Conservation (phyloP, 53 echinoderm and acorn worm species). For the Actinopyga echinites region DNA sequence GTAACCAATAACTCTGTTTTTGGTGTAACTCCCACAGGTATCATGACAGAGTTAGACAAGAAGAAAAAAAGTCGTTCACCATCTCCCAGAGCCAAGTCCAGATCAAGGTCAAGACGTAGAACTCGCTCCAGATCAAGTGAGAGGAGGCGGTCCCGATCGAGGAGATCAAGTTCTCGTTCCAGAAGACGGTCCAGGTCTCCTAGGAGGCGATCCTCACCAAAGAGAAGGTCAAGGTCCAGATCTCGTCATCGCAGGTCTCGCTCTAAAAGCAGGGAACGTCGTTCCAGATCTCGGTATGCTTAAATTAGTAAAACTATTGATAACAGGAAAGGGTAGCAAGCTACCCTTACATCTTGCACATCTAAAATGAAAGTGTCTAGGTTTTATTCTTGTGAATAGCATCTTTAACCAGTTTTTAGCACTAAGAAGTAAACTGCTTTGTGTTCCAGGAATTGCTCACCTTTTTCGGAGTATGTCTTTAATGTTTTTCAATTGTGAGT, state of each 20-base stretch:
- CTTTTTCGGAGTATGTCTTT: too few species aligned
- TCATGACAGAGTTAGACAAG: conserved; percentile 60
- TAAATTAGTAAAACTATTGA: background rate
- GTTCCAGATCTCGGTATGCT: conserved; percentile 75
- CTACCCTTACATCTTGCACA: background rate
- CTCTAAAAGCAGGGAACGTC: conserved; percentile 67
- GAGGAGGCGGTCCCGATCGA: conserved; percentile 57
- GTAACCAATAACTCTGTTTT: background rate
- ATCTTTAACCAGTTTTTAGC: too few species aligned
- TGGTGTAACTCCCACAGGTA: conserved; percentile 3
- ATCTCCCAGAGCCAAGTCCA: conserved; percentile 64
- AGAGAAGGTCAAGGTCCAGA: conserved; percentile 56
- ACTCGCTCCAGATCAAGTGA: conserved; percentile 57
- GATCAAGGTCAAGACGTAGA: conserved; percentile 71
- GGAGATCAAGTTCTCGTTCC: conserved; percentile 58
- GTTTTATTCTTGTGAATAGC: too few species aligned
- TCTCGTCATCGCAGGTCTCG: conserved; percentile 67
- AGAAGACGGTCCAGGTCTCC: conserved; percentile 53
- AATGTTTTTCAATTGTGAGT: too few species aligned
- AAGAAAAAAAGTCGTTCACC: conserved; percentile 76
- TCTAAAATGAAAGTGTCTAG: background rate
- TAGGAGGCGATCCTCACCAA: conserved; percentile 68
- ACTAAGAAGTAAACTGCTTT: too few species aligned
- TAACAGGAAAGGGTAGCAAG: background rate
- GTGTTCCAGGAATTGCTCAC: too few species aligned